phyloP scores from a whole-genome alignment of 2,113 vertebrate species.

The Apeltes quadracus region DNA sequence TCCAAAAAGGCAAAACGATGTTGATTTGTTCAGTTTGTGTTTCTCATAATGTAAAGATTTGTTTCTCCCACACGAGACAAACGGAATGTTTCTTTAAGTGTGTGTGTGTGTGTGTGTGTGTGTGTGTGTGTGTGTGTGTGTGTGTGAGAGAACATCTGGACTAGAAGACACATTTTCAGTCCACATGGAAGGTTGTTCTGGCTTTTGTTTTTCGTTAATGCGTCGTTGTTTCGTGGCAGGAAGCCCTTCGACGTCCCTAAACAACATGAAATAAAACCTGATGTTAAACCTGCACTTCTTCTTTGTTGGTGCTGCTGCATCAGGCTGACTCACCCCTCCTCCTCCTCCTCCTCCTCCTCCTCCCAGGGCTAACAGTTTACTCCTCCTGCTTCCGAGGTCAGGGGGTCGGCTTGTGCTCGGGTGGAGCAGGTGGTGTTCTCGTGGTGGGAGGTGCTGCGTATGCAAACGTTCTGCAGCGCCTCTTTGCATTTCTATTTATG shows the following conservation, averaged over 20 bases:
- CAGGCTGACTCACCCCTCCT: conserved; percentile 17
- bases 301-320: neutral
- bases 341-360: neutral
- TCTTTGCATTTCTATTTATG: conserved; percentile 3
- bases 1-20: neutral
- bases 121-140: neutral
- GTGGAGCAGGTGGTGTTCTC: too few relatives aligned
- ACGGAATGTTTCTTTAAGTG: conserved; percentile 6
- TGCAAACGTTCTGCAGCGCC: conserved; percentile 26
- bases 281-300: neutral
- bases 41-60: neutral
- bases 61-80: neutral
- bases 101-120: neutral
- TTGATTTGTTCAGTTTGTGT: conserved; percentile 2
- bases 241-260: neutral
- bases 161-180: neutral
- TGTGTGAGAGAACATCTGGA: neutral
- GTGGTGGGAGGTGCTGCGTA: neutral
- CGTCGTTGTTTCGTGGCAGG: neutral
- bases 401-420: neutral
- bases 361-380: conserved; percentile 50
- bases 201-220: too few relatives aligned
- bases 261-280: neutral
- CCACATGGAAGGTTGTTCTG: too few relatives aligned
- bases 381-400: neutral